Base-by-base conservation (phyloP, 2,888 invertebrate genomes). In the Teleiodes luculella region DNA sequence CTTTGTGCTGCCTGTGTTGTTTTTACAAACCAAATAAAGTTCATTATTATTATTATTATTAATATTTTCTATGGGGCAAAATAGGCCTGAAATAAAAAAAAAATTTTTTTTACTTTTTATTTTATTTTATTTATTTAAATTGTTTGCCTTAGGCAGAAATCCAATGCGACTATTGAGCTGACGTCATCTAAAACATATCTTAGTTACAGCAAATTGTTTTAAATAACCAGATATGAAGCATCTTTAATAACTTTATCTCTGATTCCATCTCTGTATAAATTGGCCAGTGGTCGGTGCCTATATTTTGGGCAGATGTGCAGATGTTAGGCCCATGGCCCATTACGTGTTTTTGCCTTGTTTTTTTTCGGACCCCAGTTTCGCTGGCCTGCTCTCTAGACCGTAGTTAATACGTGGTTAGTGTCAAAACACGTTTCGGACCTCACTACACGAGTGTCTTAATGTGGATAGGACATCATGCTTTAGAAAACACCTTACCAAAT, bases 371-470 rank as follows among this genome's bases (percentile, higher is more conserved):
- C 45, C 50, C 54, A 43, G 61, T 63, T 61, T 61, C 57, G 62
- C 56, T 52, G 61, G 58, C 52, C 57, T 57, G 57, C 58, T 56
- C 53, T 55, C 55, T 54, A 52, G 59, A 57, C 64, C 65, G 65
- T 60, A 55, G 61, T 61, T 65, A 71, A 71, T 66, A 59, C 56
- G 61, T 53, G 62, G 60, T 61, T 60, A 60, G 57, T 59, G 55
- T 56, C 49, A 63, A 64, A 61, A 60, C 63, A 61, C 58, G 59
- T 61, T 62, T 58, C 46, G 24, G 41, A 47, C 46, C 18, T 30
- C 41, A 48, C 31, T 52, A 51, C 1, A 8, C 24, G 39, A 48
- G 28, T 54, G 57, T 37, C 52, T 49, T 65, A 62, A 57, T 55
- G 51, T 64, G 63, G 67, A 66, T 55, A 36, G 60, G 35, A 54